These are phyloP conservation scores for Hemibagrus wyckioides DNA, from an alignment of 2,113 vertebrate species.

Conservation along the genomic window DNA sequence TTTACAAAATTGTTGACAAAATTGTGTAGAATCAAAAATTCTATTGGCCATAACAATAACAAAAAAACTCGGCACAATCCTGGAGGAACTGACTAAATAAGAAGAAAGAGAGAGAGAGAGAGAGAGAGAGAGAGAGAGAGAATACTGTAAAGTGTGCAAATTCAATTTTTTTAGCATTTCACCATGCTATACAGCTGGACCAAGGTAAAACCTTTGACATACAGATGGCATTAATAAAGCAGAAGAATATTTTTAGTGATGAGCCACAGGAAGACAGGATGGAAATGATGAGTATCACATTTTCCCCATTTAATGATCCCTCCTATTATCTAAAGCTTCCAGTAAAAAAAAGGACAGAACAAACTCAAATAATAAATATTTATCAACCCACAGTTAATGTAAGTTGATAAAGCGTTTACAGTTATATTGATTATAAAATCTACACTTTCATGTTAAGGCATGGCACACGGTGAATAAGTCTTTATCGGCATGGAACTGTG, in stretches of 20 bases:
- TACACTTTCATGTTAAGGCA: slow-evolving; percentile 15
- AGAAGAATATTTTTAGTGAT: background rate
- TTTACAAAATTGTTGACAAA: no score
- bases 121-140: no score
- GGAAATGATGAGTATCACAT: slow-evolving; percentile 20
- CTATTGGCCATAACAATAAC: no score
- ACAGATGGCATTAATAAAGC: background rate
- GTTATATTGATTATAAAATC: background rate
- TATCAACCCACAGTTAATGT: slow-evolving; percentile 2
- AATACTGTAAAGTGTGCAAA: background rate
- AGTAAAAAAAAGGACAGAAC: background rate
- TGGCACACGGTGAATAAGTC: slow-evolving; percentile 1
- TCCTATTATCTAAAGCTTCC: background rate
- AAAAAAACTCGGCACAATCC: no score
- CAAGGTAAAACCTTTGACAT: background rate
- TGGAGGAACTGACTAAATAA: no score
- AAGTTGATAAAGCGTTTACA: background rate
- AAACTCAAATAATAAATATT: background rate
- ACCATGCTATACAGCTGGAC: background rate
- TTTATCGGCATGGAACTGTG: slow-evolving; percentile 52
- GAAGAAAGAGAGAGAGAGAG: no score
- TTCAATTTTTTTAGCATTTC: background rate
- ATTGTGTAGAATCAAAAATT: no score
- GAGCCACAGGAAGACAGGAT: background rate
- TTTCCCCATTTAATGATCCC: background rate